phyloP scores from a whole-genome alignment of 2,888 invertebrate species.

The Euspilapteryx auroguttella region DNA sequence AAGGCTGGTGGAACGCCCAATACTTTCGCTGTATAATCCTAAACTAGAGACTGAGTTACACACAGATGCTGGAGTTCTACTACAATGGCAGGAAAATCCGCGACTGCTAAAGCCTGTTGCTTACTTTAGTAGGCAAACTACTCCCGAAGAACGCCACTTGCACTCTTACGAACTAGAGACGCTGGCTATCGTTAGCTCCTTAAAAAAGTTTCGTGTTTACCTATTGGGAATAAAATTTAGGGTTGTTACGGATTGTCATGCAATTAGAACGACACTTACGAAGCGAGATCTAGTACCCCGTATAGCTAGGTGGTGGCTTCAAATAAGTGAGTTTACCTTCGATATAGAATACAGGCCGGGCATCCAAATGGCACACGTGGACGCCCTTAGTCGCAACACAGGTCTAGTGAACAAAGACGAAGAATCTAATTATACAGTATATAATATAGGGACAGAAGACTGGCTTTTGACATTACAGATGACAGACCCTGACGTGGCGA shows the following conservation, averaged over 20 bases:
- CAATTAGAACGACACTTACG: slow-evolving; percentile 8
- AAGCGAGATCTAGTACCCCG: slow-evolving; percentile 14
- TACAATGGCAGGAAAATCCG: slow-evolving; percentile 7
- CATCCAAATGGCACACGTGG: slow-evolving; percentile 14
- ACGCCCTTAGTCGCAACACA: slow-evolving; percentile 10
- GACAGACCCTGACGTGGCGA: slow-evolving; percentile 7
- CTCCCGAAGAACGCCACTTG: slow-evolving; percentile 15
- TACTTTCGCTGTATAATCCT: slow-evolving; percentile 8
- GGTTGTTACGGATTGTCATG: slow-evolving; percentile 13
- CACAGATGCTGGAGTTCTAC: slow-evolving; percentile 13
- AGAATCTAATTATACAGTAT: neutral
- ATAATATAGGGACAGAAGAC: slow-evolving; percentile 6
- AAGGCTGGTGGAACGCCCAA: slow-evolving; percentile 5
- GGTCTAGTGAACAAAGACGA: neutral
- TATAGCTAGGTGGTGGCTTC: slow-evolving; percentile 17
- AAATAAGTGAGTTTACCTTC: slow-evolving; percentile 15
- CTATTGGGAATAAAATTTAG: slow-evolving; percentile 15
- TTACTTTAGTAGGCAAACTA: slow-evolving; percentile 16
- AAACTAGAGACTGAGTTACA: slow-evolving; percentile 13
- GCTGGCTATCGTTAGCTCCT: slow-evolving; percentile 17
- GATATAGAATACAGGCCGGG: slow-evolving; percentile 16
- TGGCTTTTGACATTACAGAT: slow-evolving; percentile 7
- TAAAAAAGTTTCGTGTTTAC: slow-evolving; percentile 18
- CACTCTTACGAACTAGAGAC: slow-evolving; percentile 20
- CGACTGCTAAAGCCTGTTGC: slow-evolving; percentile 13